These are phyloP conservation scores for Anoplius nigerrimus DNA, from an alignment of 2,888 invertebrate species.

Conservation along the genomic window DNA sequence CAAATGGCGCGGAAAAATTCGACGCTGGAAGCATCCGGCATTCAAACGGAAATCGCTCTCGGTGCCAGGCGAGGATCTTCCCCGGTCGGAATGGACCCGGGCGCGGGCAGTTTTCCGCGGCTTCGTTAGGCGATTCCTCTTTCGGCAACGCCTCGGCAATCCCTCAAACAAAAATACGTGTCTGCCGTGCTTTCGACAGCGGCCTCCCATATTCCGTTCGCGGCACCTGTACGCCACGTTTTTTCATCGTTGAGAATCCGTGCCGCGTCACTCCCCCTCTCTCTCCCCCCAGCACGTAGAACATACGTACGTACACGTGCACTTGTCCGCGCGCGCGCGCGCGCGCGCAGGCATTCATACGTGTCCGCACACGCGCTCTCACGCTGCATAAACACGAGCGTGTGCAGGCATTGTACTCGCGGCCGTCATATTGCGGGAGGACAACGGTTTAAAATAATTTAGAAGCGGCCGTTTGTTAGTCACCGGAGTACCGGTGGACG, in stretches of 20 bases:
- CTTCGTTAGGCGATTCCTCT: background rate
- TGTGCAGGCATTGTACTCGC: background rate
- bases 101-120: too few relatives aligned
- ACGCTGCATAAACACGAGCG: conserved; percentile 15
- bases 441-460: conserved; percentile 59
- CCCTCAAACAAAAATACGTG: conserved; percentile 46
- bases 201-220: conserved; percentile 6
- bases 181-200: conserved; percentile 50
- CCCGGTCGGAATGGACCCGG: too few relatives aligned
- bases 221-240: conserved; percentile 1
- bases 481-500: conserved; percentile 15
- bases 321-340: background rate
- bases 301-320: too few relatives aligned
- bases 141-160: conserved; percentile 16
- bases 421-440: conserved; percentile 47
- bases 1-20: too few relatives aligned
- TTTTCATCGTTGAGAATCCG: conserved; percentile 4
- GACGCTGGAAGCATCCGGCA: too few relatives aligned
- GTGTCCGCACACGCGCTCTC: background rate
- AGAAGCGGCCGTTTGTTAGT: conserved; percentile 29
- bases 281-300: background rate
- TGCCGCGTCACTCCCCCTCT: too few relatives aligned
- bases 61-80: too few relatives aligned
- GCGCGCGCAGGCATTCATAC: background rate
- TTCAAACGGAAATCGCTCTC: too few relatives aligned